These are phyloP conservation scores for Plutomurus gul DNA, from an alignment of 1,140 invertebrate genomes.

Conservation along the genomic window DNA sequence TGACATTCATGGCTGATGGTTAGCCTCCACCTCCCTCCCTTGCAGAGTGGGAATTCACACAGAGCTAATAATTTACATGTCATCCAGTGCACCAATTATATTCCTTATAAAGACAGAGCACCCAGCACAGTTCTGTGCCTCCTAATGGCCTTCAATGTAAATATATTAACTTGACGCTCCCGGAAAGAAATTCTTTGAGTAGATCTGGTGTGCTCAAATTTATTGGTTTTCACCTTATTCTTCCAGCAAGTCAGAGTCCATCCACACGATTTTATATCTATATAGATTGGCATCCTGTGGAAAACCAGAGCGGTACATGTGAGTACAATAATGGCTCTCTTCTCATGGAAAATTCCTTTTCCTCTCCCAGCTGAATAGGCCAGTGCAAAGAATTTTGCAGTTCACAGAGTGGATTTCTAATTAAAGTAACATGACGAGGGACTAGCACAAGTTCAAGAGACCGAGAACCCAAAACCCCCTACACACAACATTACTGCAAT, in stretches of 20 bases:
- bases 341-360: not conserved
- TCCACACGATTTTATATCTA: too few species aligned
- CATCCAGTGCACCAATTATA: too few species aligned
- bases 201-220: not conserved
- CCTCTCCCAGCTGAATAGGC: not conserved
- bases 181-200: slow-evolving; percentile 7
- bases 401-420: slow-evolving; percentile 19
- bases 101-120: too few species aligned
- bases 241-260: too few species aligned
- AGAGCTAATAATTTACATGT: too few species aligned
- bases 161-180: not conserved
- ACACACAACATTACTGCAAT: not conserved
- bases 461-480: not conserved
- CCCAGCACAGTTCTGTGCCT: not conserved
- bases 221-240: slow-evolving; percentile 16
- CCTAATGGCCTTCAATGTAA: not conserved
- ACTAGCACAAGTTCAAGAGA: slow-evolving; percentile 5
- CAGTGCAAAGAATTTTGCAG: not conserved
- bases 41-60: too few species aligned
- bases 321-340: not conserved
- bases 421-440: slow-evolving; percentile 16
- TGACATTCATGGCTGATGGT: too few species aligned
- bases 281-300: too few species aligned
- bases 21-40: too few species aligned
- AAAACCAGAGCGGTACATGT: too few species aligned